Evolutionary conservation across 1,140 invertebrate species (phyloP), one percentile per base, ranked within the genome.

Genomic region (Drosophila sp.): DNA sequence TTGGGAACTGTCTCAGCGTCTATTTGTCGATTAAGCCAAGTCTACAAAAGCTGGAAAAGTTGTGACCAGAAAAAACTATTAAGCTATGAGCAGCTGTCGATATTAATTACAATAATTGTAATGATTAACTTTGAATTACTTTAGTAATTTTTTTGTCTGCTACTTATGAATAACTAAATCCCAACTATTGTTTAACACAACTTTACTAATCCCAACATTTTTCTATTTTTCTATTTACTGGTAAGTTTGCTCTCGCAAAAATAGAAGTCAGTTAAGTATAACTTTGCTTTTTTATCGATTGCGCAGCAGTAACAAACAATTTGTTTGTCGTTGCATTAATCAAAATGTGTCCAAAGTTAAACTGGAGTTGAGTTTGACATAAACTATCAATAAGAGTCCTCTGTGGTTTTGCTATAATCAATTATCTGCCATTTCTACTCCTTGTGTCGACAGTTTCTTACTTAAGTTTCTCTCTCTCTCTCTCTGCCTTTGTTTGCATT

Each of bases 81-180:
- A 63, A 41, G 9, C 16, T 13, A 29, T 36, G 38, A 16, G 14
- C 14, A 32, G 41, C 45, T n/a, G 34, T 11, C 34, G 29, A 65
- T 62, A 65, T 80, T 73, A 84, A 84, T 80, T 83, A 67, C 65
- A 27, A 27, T 62, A 80, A 84, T 80, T 66, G 56, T 41, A 57
- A 75, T 79, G 70, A 86, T 78, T 86, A 86, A 78, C 64, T 27
- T 74, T 80, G 80, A 77, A 84, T 80, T 76, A 51, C 59, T 72
- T 84, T 46, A 84, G 27, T n/a, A n/a, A n/a, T n/a, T n/a, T n/a
- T n/a, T n/a, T n/a, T n/a, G n/a, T n/a, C n/a, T 29, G 27, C 27
- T 6, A 21, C 21, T 21, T 21, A 21, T 21, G 4, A 21, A 4
- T 2, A 36, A 36, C 34, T 36, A 8, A 36, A 36, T 38, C 2